Evolutionary conservation across 2,113 vertebrate species (phyloP).

Genomic region (Eptesicus fuscus): DNA sequence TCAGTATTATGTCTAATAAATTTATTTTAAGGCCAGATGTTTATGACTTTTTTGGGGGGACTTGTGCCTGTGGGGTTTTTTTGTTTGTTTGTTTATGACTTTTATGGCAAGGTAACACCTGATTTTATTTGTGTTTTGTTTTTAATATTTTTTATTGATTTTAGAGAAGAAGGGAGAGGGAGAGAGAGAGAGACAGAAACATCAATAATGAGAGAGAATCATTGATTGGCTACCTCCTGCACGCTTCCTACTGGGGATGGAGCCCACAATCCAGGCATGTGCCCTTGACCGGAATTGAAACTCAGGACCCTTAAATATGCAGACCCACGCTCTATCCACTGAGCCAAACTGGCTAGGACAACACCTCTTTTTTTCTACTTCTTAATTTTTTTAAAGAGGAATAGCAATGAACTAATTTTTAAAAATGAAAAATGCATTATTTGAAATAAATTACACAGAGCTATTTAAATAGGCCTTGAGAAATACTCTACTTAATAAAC

Average conservation of each 20-base stretch:
- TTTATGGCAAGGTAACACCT: not conserved
- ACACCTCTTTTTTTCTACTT: not conserved
- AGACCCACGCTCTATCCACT: no score
- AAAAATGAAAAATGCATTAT: not conserved
- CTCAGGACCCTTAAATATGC: no score
- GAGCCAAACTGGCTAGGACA: no score
- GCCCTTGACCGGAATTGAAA: no score
- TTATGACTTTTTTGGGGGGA: not conserved
- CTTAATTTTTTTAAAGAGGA: not conserved
- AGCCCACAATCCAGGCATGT: no score
- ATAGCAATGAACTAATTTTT: conserved; percentile 8
- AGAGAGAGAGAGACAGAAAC: no score
- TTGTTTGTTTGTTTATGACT: not conserved
- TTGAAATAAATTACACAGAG: not conserved
- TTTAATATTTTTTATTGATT: not conserved
- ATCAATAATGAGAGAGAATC: no score
- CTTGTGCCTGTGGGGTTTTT: no score
- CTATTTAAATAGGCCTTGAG: not conserved
- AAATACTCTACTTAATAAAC: not conserved
- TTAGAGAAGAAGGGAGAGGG: no score
- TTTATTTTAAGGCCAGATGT: conserved; percentile 8
- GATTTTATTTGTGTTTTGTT: not conserved
- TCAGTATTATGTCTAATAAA: not conserved
- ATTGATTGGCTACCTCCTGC: no score
- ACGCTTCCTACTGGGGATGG: no score